Conservation (phyloP, 2,797 vertebrate species). For the Notolepis coatsorum region DNA sequence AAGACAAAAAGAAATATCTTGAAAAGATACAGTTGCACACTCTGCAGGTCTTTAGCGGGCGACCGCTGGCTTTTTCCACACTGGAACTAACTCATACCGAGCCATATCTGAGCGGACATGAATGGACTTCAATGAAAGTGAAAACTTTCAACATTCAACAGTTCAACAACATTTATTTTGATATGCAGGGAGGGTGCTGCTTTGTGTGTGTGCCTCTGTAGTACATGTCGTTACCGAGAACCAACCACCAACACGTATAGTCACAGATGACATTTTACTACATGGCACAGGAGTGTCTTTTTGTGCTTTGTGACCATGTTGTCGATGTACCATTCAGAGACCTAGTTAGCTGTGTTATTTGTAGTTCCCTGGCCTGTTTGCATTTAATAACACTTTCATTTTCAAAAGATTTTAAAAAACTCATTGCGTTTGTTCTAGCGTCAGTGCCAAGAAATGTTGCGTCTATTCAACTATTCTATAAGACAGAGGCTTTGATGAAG, state of each 20-base stretch:
- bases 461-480: slow-evolving; percentile 34
- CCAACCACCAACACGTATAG: background rate
- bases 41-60: slow-evolving; percentile 11
- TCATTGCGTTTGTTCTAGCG: slow-evolving; percentile 41
- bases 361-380: slow-evolving; percentile 39
- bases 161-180: no score
- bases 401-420: slow-evolving; percentile 29
- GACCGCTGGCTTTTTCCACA: slow-evolving; percentile 22
- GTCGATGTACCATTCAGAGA: slow-evolving; percentile 11
- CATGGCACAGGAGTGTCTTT: slow-evolving; percentile 15
- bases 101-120: slow-evolving; percentile 35
- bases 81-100: slow-evolving; percentile 33
- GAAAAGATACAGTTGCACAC: background rate
- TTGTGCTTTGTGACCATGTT: slow-evolving; percentile 20
- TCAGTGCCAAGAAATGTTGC: slow-evolving; percentile 48
- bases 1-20: slow-evolving; percentile 8
- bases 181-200: slow-evolving; percentile 12
- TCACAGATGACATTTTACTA: slow-evolving; percentile 13
- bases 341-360: slow-evolving; percentile 37
- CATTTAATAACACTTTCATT: slow-evolving; percentile 43
- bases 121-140: slow-evolving; percentile 15
- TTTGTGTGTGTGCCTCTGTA: slow-evolving; percentile 13
- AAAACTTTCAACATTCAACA: no score
- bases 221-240: slow-evolving; percentile 4
- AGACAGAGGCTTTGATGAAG: slow-evolving; percentile 20